These are phyloP conservation scores for Eidolon helvum DNA, from an alignment of 2,113 vertebrate genomes.

Conservation along the genomic window DNA sequence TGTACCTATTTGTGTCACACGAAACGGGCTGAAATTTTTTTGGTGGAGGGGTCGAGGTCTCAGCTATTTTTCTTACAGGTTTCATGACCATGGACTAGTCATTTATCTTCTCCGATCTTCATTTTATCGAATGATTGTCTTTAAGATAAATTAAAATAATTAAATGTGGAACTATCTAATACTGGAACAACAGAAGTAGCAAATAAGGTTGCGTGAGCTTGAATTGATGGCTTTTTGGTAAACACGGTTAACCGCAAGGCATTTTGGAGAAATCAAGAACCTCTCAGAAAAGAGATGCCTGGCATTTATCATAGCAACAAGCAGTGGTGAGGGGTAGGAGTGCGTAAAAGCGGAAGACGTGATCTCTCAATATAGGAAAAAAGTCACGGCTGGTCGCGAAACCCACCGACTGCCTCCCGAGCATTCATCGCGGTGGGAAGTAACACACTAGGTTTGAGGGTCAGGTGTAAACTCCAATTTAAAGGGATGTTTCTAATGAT, in stretches of 20 bases:
- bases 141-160: background rate
- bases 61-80: background rate
- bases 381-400: background rate
- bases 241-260: background rate
- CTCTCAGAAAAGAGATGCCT: background rate
- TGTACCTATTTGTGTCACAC: background rate
- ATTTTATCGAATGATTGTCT: background rate
- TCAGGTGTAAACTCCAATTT: background rate
- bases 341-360: background rate
- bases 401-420: background rate
- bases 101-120: background rate
- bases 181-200: background rate
- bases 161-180: background rate
- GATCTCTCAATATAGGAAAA: background rate
- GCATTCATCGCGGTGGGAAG: background rate
- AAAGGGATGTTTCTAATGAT: background rate
- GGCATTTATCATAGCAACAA: background rate
- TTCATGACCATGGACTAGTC: background rate
- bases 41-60: rapidly evolving
- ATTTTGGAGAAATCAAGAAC: background rate
- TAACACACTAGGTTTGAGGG: background rate
- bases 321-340: background rate
- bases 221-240: background rate
- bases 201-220: background rate
- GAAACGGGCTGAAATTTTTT: background rate